Percentiles rank a stretch among this genome's conserved stretches.
Evolutionary conservation across 2,888 invertebrate genomes (phyloP).

Genomic region (Smittia sp.): DNA sequence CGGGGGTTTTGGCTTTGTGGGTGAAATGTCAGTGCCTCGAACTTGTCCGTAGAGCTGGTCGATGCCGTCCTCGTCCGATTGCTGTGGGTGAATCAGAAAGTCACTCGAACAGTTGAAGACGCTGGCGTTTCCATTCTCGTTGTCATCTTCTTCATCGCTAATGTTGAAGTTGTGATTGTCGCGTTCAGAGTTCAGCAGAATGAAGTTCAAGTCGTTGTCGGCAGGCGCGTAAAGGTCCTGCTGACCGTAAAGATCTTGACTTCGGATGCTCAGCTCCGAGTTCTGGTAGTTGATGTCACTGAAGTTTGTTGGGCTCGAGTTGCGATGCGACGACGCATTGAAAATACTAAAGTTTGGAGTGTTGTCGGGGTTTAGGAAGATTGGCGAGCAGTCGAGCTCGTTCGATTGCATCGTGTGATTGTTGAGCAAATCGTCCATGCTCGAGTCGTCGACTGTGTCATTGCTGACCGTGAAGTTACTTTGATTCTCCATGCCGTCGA

Average conservation of each 20-base stretch:
- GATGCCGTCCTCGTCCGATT: conserved; percentile 48
- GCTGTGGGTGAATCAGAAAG: conserved; percentile 42
- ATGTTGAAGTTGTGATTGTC: conserved; percentile 47
- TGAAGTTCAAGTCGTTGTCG: conserved; percentile 55
- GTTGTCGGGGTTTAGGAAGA: conserved; percentile 35
- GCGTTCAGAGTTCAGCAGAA: conserved; percentile 54
- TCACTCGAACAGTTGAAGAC: conserved; percentile 45
- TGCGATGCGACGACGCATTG: conserved; percentile 20
- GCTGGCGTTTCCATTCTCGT: conserved; percentile 42
- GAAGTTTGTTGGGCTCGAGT: conserved; percentile 53
- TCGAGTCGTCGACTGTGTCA: conserved; percentile 35
- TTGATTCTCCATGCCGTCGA: conserved; percentile 42
- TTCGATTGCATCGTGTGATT: conserved; percentile 1
- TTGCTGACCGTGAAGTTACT: conserved; percentile 24
- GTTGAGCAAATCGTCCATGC: conserved; percentile 32
- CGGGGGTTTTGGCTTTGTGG: conserved; percentile 1
- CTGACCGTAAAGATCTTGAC: conserved; percentile 63
- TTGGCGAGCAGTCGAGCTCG: background rate
- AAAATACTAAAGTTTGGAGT: conserved; percentile 29
- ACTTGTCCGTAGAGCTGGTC: conserved; percentile 72
- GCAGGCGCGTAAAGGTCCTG: conserved; percentile 52
- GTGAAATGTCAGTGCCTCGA: conserved; percentile 50
- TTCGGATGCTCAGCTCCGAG: conserved; percentile 64
- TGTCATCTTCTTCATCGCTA: conserved; percentile 25
- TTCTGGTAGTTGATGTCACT: conserved; percentile 65